Evolutionary conservation across 2,888 invertebrate species (phyloP), one percentile per base, ranked within the genome.

Genomic region (Dryocosmus kuriphilus): DNA sequence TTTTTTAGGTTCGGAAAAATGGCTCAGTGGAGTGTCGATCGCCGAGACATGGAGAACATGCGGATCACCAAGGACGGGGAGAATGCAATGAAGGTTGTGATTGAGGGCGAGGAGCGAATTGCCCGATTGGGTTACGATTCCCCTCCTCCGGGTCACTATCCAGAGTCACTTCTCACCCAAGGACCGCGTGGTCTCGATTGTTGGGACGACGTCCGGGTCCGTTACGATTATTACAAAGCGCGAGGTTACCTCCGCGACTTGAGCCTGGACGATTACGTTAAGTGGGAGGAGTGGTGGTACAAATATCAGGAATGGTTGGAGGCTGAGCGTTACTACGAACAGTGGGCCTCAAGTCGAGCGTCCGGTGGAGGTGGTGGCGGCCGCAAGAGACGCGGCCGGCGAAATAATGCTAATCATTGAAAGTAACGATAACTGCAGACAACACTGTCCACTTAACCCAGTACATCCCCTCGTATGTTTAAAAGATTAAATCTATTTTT

Each of bases 241-340:
- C 93, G 97, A 75, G 97, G 97, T 0, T 97, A 97, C 87, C 92
- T 97, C 73, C 93, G 97, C 81, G 97, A 97, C 92, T 92, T 96
- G 32, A 94, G 95, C 0, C 93, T 96, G 41, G 94, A 97, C 86
- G 97, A 97, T 91, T 97, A 97, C 90, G 94, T 97, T 80, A 97
- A 97, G 91, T 97, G 97, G 97, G 97, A 97, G 92, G 97, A 97
- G 90, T 97, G 97, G 97, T 97, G 97, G 97, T 97, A 97, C 92
- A 95, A 96, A 86, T 97, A 97, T 90, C 97, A 97, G 90, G 97
- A 97, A 91, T 97, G 97, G 97, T 91, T 97, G 86, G 97, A 97
- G 83, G 94, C 95, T n/a, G 96, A 96, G 90, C 93, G 96, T 62
- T 95, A 95, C 41, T 96, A 95, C 90, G 95, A 95, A 89, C 94